A percentile compares a stretch with the other conserved stretches of the same genome.
Evolutionary conservation across 2,797 vertebrate genomes (phyloP).

Genomic region (Liparis tanakae): DNA sequence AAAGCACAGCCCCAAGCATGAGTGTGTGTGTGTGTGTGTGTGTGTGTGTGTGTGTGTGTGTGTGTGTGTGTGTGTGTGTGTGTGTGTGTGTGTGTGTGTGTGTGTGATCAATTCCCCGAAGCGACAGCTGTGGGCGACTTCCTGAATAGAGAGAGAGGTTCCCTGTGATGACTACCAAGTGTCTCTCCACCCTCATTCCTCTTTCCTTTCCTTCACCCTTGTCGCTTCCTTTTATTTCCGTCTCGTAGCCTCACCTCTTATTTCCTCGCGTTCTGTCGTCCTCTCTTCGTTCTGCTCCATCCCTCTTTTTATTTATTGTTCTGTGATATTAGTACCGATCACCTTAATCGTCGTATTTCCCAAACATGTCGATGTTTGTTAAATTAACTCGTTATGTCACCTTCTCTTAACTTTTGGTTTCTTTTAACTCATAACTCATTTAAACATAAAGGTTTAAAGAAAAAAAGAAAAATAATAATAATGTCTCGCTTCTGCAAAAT

Average conservation of each 20-base stretch:
- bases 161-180: conserved; percentile 72
- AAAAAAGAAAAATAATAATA: no score
- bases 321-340: conserved; percentile 35
- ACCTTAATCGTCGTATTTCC: conserved; percentile 43
- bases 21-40: conserved; percentile 35
- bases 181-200: conserved; percentile 25
- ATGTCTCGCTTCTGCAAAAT: conserved; percentile 36
- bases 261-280: conserved; percentile 8
- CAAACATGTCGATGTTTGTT: no score
- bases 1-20: conserved; percentile 68
- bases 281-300: conserved; percentile 5
- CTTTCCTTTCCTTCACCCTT: conserved; percentile 10
- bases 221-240: conserved; percentile 10
- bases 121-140: conserved; percentile 77
- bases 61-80: conserved; percentile 54
- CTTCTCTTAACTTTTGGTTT: no score
- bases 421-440: no score
- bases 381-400: no score
- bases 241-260: conserved; percentile 5
- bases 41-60: conserved; percentile 15
- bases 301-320: neutral
- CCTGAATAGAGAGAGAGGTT: conserved; percentile 73
- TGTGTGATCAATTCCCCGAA: conserved; percentile 71
- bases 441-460: no score
- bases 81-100: conserved; percentile 38